Conservation (phyloP, 1,140 invertebrate species). For the Sitophilus oryzae region DNA sequence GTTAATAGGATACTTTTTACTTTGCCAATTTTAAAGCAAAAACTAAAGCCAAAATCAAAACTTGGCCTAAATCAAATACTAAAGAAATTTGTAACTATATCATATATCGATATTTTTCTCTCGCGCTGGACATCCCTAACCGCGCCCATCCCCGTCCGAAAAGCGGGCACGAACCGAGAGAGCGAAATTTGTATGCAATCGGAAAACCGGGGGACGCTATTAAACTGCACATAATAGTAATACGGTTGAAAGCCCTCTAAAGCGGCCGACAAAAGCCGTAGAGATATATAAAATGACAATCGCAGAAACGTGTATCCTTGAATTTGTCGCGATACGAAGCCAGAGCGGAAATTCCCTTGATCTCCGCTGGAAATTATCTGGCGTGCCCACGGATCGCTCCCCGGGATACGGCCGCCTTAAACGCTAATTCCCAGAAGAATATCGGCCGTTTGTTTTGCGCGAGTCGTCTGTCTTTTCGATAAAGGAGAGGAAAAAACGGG, state of each 20-base stretch:
- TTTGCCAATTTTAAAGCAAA: no score
- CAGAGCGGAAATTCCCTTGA: constrained; percentile 16
- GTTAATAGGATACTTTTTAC: no score
- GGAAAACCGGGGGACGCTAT: not conserved
- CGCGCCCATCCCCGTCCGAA: not conserved
- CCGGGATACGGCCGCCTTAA: not conserved
- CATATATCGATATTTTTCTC: no score
- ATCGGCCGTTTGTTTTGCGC: no score
- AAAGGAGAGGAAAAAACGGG: no score
- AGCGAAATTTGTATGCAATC: constrained; percentile 7
- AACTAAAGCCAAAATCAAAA: no score
- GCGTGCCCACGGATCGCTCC: constrained; percentile 2
- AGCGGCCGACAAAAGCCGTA: constrained; percentile 9
- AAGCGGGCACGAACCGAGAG: not conserved
- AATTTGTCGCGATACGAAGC: constrained; percentile 19
- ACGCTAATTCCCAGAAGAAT: not conserved
- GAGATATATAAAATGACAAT: constrained; percentile 17
- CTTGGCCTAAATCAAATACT: no score
- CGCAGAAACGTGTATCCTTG: constrained; percentile 15
- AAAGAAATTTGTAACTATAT: no score
- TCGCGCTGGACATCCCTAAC: no score
- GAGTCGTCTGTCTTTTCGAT: no score
- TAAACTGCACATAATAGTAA: constrained; percentile 11
- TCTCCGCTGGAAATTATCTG: constrained; percentile 16
- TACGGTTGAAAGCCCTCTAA: constrained; percentile 10